Conservation (phyloP, 2,113 vertebrate genomes). For the Tetraodon nigroviridis region DNA sequence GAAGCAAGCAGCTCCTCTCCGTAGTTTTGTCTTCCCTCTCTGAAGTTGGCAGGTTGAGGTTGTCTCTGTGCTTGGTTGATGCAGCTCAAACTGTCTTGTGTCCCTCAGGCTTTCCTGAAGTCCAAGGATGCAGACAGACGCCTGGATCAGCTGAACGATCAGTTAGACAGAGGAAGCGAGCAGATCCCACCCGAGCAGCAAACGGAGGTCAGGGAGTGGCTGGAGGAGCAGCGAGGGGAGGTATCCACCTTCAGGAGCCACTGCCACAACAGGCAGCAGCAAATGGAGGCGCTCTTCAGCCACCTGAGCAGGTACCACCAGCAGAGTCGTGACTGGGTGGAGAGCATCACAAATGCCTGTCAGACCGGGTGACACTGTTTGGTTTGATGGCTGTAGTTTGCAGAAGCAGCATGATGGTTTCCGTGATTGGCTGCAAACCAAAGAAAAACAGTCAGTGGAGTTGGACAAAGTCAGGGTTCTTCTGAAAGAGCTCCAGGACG, state of each 20-base stretch:
- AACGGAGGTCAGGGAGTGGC: constrained; percentile 73
- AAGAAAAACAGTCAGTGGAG: constrained; percentile 49
- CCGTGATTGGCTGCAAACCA: constrained; percentile 66
- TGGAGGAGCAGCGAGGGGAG: constrained; percentile 80
- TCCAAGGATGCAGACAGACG: constrained; percentile 77
- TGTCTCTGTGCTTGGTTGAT: neutral
- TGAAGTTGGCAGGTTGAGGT: too few species aligned
- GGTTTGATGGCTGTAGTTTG: constrained; percentile 46
- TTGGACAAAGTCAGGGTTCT: constrained; percentile 43
- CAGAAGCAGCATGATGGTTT: constrained; percentile 64
- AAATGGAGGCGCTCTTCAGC: constrained; percentile 69
- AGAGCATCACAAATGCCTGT: neutral
- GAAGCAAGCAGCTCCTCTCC: too few species aligned
- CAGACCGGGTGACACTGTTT: neutral
- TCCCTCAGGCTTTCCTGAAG: constrained; percentile 77
- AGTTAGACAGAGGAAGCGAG: constrained; percentile 70
- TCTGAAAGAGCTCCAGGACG: constrained; percentile 61
- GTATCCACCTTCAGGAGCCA: constrained; percentile 74
- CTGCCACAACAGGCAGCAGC: constrained; percentile 73
- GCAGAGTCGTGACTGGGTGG: too few species aligned
- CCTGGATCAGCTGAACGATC: constrained; percentile 75
- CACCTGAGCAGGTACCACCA: constrained; percentile 76
- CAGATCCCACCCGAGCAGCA: constrained; percentile 75
- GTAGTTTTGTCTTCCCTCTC: too few species aligned
- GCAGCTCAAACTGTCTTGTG: neutral